A percentile compares a stretch with the other conserved stretches of the same genome.
phyloP scores from a whole-genome alignment of 2,113 vertebrate genomes.

The Syrmaticus mikado region DNA sequence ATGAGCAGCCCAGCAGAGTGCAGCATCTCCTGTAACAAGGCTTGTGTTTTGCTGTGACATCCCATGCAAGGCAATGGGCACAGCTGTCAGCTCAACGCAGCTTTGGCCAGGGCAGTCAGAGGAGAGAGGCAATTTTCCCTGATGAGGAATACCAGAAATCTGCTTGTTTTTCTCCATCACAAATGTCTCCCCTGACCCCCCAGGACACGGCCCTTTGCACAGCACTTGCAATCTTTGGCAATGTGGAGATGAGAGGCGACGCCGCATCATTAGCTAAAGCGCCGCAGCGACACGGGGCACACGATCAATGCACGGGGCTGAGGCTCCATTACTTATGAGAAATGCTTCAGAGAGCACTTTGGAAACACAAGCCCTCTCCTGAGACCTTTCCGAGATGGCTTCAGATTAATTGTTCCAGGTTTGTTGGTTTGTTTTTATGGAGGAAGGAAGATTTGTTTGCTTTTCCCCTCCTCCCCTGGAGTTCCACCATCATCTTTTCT shows the following conservation, averaged over 20 bases:
- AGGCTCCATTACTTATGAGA: not conserved
- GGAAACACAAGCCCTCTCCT: not conserved
- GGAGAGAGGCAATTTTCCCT: fast-evolving
- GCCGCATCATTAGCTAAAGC: not conserved
- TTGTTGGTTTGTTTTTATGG: constrained; percentile 16
- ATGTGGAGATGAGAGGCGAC: not conserved
- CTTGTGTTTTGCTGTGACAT: fast-evolving
- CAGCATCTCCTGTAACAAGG: not conserved
- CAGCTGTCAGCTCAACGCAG: fast-evolving
- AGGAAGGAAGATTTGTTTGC: constrained; percentile 38
- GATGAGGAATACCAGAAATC: not conserved
- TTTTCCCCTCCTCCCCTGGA: not conserved
- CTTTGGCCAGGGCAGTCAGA: fast-evolving
- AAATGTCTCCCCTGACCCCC: not conserved
- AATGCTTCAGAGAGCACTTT: not conserved
- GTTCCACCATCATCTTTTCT: constrained; percentile 50
- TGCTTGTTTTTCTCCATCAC: not conserved
- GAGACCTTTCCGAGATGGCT: not conserved
- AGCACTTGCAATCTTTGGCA: not conserved
- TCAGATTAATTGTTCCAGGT: constrained; percentile 32
- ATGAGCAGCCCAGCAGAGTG: fast-evolving
- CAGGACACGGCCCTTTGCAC: not conserved
- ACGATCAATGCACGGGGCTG: not conserved
- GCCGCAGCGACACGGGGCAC: not conserved
- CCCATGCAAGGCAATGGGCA: fast-evolving